A percentile compares a stretch with the other conserved stretches of the same genome.
Conservation (phyloP, 2,797 vertebrate species). For the Sebastolobus altivelis region DNA sequence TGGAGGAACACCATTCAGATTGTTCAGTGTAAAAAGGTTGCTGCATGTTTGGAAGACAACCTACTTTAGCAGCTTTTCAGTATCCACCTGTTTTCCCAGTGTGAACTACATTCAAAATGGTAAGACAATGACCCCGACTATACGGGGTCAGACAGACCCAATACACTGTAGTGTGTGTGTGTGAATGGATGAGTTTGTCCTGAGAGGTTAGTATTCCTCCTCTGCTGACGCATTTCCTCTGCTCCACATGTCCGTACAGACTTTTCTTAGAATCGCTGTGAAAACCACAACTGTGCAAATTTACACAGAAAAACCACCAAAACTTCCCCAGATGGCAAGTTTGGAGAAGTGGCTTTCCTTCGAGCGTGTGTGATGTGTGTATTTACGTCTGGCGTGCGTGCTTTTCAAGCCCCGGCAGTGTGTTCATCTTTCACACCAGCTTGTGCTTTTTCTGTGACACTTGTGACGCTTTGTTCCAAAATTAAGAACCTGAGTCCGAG, state of each 20-base stretch:
- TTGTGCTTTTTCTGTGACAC: slow-evolving; percentile 46
- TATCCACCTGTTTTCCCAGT: slow-evolving; percentile 4
- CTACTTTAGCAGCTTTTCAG: background rate
- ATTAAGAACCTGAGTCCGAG: slow-evolving; percentile 38
- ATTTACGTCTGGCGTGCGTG: slow-evolving; percentile 15
- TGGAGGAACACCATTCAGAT: too few relatives aligned
- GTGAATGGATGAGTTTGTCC: slow-evolving; percentile 67
- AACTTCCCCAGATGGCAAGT: slow-evolving; percentile 54
- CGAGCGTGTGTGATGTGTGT: slow-evolving; percentile 40
- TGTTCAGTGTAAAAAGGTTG: too few relatives aligned
- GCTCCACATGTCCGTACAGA: slow-evolving; percentile 33
- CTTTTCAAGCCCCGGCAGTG: background rate
- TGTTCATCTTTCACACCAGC: slow-evolving; percentile 31
- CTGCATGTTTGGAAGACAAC: background rate
- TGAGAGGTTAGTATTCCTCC: slow-evolving; percentile 39
- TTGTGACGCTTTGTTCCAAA: slow-evolving; percentile 61
- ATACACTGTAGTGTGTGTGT: background rate
- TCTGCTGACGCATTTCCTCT: slow-evolving; percentile 68
- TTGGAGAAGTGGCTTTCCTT: slow-evolving; percentile 67
- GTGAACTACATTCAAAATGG: background rate
- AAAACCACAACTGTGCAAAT: slow-evolving; percentile 73
- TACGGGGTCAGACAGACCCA: slow-evolving; percentile 6
- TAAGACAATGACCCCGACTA: slow-evolving; percentile 21
- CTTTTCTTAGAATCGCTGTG: slow-evolving; percentile 61
- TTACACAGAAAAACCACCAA: slow-evolving; percentile 67